These are phyloP conservation scores for Emys orbicularis DNA, from an alignment of 2,797 vertebrate genomes.

Conservation along the genomic window DNA sequence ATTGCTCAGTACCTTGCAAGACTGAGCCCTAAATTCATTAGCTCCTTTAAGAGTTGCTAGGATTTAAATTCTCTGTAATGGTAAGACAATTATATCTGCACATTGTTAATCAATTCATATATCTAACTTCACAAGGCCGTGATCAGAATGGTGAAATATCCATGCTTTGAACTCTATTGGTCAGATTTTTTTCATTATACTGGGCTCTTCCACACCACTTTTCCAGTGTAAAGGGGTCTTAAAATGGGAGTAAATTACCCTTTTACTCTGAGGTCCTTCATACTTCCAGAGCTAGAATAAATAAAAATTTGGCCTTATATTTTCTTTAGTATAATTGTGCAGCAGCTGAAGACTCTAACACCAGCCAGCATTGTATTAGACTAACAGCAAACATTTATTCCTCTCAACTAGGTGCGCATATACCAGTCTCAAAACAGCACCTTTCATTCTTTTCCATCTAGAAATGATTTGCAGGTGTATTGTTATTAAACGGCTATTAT, in stretches of 20 bases:
- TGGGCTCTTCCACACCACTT: not conserved
- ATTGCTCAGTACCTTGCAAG: not conserved
- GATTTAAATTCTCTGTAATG: not conserved
- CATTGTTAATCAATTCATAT: conserved; percentile 14
- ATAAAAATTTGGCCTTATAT: not conserved
- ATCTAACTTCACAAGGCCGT: not conserved
- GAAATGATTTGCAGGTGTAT: not conserved
- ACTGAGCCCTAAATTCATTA: not conserved
- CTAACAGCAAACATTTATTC: not conserved
- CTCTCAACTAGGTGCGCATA: not conserved
- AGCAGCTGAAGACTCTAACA: not conserved
- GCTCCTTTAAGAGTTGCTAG: not conserved
- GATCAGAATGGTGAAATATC: not conserved
- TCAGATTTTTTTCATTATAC: not conserved
- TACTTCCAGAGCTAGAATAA: too few species aligned
- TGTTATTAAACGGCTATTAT: not conserved
- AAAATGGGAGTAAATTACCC: not conserved
- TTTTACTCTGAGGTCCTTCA: not conserved
- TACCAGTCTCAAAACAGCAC: not conserved
- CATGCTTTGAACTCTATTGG: too few species aligned
- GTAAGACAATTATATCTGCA: not conserved
- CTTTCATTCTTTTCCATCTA: not conserved
- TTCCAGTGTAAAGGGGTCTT: not conserved
- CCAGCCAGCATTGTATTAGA: not conserved
- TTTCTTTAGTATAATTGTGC: not conserved